These are phyloP conservation scores for Ladona fulva DNA, from an alignment of 1,140 invertebrate genomes.

Conservation along the genomic window DNA sequence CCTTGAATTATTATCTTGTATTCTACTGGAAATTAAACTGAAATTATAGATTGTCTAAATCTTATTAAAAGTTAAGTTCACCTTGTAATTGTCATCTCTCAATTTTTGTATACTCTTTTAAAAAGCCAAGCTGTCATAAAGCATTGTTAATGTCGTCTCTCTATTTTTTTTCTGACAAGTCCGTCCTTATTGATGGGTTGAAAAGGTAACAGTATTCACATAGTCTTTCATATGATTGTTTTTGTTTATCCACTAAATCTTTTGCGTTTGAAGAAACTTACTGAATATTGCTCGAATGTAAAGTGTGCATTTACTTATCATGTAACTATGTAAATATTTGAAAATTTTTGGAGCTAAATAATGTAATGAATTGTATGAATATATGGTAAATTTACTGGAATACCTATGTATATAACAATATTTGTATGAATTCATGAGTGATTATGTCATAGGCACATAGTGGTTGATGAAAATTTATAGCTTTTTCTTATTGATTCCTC, in stretches of 20 bases:
- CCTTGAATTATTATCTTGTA: no score
- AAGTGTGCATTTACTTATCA: not conserved
- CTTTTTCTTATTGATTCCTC: no score
- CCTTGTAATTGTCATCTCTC: constrained; percentile 11
- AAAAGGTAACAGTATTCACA: constrained; percentile 24
- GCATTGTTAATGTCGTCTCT: constrained; percentile 23
- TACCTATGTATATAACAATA: not conserved
- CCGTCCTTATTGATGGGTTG: constrained; percentile 25
- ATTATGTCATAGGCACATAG: not conserved
- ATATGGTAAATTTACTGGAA: not conserved
- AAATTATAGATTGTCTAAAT: not conserved
- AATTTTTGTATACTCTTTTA: constrained; percentile 7
- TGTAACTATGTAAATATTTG: not conserved
- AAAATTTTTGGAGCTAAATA: constrained; percentile 13
- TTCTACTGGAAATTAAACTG: not conserved
- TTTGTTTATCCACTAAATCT: not conserved
- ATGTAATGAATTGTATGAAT: constrained; percentile 11
- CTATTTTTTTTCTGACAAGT: constrained; percentile 25
- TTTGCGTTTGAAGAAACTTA: constrained; percentile 1
- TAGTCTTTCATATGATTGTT: constrained; percentile 20
- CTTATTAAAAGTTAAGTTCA: constrained; percentile 5
- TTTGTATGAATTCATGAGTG: not conserved
- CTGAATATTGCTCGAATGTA: not conserved
- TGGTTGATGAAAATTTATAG: not conserved
- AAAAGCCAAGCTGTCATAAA: constrained; percentile 16